These are phyloP conservation scores for Escarpia spicata DNA, from an alignment of 2,888 invertebrate species.

Conservation along the genomic window DNA sequence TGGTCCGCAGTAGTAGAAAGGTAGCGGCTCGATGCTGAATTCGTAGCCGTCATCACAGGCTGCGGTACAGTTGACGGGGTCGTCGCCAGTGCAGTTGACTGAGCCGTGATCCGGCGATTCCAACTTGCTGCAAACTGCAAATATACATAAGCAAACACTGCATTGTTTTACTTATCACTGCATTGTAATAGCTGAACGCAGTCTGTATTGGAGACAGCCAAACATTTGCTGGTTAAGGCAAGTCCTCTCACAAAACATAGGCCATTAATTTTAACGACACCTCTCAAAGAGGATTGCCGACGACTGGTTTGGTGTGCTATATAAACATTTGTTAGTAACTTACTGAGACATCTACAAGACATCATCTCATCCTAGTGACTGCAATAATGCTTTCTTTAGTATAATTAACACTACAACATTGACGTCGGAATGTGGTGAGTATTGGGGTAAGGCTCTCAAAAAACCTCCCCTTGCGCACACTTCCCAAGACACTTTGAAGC, in stretches of 20 bases:
- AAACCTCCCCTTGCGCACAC: too few species aligned
- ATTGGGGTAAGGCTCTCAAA: too few species aligned
- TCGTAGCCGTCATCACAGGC: neutral
- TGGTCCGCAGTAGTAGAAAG: neutral
- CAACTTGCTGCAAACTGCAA: neutral
- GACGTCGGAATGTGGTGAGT: too few species aligned
- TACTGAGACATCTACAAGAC: too few species aligned
- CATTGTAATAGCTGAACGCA: neutral
- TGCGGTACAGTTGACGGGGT: neutral
- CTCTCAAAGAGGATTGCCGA: neutral
- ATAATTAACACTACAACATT: too few species aligned
- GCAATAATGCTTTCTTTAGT: too few species aligned
- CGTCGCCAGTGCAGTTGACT: neutral
- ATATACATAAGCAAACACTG: neutral
- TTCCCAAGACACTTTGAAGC: too few species aligned
- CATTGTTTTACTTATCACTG: neutral
- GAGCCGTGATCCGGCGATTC: neutral
- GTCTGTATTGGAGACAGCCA: neutral
- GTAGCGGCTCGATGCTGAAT: neutral
- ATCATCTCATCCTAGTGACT: too few species aligned
- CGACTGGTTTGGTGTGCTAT: neutral
- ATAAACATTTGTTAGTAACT: neutral
- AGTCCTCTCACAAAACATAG: neutral
- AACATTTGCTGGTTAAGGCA: neutral
- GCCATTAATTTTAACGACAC: neutral